Evolutionary conservation across 2,797 vertebrate genomes (phyloP).

Genomic region (Myotis pilosus): DNA sequence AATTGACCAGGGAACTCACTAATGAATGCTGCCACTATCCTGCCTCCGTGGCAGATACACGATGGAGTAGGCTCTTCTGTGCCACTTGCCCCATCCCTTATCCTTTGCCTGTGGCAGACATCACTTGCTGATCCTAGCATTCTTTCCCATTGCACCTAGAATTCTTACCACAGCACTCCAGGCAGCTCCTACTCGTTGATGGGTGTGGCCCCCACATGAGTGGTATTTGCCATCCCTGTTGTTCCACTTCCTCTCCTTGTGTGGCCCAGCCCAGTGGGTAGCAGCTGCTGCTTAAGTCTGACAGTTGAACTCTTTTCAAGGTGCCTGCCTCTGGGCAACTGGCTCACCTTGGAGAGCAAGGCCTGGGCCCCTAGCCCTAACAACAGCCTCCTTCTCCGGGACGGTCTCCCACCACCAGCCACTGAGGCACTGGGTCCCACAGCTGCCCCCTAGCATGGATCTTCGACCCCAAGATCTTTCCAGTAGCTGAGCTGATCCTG

Average conservation of each 20-base stretch:
- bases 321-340: neutral
- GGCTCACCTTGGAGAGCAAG: neutral
- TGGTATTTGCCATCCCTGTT: slow-evolving; percentile 64
- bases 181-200: neutral
- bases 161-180: neutral
- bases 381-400: neutral
- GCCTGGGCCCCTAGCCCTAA: neutral
- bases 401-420: neutral
- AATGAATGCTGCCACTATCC: neutral
- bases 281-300: neutral
- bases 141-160: neutral
- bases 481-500: neutral
- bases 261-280: neutral
- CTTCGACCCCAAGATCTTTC: neutral
- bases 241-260: neutral
- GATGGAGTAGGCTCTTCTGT: neutral
- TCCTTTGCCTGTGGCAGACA: neutral
- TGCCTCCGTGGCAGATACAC: neutral
- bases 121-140: neutral
- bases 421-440: neutral
- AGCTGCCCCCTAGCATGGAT: neutral
- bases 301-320: neutral
- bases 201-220: neutral
- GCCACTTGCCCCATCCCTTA: neutral
- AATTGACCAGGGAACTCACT: neutral